Conservation (phyloP, 2,113 vertebrate genomes). For the Anser brachyrhynchus region DNA sequence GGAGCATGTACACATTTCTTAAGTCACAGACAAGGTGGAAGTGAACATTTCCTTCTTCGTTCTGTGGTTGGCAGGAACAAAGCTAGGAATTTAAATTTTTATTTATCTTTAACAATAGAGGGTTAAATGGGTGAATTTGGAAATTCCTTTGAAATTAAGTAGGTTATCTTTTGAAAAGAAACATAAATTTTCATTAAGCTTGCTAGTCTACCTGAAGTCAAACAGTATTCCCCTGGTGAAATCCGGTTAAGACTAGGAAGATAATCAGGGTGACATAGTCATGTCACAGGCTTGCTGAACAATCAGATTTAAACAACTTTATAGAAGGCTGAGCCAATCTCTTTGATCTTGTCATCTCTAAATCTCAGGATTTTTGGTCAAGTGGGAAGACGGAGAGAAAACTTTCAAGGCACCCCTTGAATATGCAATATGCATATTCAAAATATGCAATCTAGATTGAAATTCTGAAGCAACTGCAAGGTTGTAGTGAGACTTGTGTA, state of each 20-base stretch:
- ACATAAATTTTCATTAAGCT: neutral
- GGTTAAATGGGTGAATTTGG: neutral
- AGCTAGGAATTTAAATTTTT: neutral
- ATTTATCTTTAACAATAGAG: neutral
- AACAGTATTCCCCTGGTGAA: rapidly evolving
- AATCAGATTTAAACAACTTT: neutral
- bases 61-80: neutral
- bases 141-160: neutral
- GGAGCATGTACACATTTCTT: neutral
- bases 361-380: neutral
- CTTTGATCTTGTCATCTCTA: neutral
- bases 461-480: neutral
- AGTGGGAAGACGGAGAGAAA: neutral
- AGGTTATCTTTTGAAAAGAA: neutral
- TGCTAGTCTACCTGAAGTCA: neutral
- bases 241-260: neutral
- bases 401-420: neutral
- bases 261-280: neutral
- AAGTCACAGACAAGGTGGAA: neutral
- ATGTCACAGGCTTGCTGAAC: neutral
- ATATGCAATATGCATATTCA: no score
- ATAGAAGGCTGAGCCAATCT: neutral
- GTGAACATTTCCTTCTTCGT: neutral
- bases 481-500: neutral
- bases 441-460: neutral